These are phyloP conservation scores for Colletes gigas DNA, from an alignment of 1,140 invertebrate species.

Conservation along the genomic window DNA sequence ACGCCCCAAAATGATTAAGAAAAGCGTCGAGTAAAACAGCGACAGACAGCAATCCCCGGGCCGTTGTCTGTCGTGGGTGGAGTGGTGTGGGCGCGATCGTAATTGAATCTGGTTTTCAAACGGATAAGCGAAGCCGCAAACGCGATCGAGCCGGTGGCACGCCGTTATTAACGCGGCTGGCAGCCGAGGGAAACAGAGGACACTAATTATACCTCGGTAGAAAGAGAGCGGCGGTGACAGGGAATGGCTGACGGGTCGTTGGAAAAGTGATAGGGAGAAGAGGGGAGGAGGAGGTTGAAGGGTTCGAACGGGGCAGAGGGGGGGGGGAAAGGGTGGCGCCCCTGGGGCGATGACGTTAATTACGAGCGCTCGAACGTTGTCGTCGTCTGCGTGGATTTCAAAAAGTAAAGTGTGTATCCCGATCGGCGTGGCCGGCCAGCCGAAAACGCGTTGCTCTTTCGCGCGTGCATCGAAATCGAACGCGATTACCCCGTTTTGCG, in stretches of 20 bases:
- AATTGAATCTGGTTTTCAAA: slow-evolving; percentile 72
- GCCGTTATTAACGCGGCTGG: slow-evolving; percentile 65
- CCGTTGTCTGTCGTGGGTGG: slow-evolving; percentile 11
- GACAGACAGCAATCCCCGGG: slow-evolving; percentile 4
- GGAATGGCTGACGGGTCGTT: slow-evolving; percentile 29
- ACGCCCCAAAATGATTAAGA: neutral
- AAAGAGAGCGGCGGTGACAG: slow-evolving; percentile 33
- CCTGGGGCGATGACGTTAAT: slow-evolving; percentile 67
- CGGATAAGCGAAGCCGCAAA: slow-evolving; percentile 69
- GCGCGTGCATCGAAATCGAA: slow-evolving; percentile 54
- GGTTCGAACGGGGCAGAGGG: neutral
- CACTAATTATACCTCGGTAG: slow-evolving; percentile 70
- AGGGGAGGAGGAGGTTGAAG: neutral
- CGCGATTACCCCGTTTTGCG: slow-evolving; percentile 60
- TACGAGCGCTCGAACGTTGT: slow-evolving; percentile 64
- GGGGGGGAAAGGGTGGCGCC: slow-evolving; percentile 21
- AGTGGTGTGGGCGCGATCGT: slow-evolving; percentile 58
- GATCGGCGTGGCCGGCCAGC: slow-evolving; percentile 39
- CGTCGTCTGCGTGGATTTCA: slow-evolving; percentile 61
- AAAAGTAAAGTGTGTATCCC: slow-evolving; percentile 60
- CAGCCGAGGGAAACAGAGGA: slow-evolving; percentile 64
- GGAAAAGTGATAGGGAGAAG: slow-evolving; percentile 35
- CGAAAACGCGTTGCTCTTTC: slow-evolving; percentile 54
- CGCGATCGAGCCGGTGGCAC: slow-evolving; percentile 57
- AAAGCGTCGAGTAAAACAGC: neutral